Percentiles rank a stretch among this genome's conserved stretches.
phyloP scores from a whole-genome alignment of 2,888 invertebrate genomes.

The Bombylius discolor region DNA sequence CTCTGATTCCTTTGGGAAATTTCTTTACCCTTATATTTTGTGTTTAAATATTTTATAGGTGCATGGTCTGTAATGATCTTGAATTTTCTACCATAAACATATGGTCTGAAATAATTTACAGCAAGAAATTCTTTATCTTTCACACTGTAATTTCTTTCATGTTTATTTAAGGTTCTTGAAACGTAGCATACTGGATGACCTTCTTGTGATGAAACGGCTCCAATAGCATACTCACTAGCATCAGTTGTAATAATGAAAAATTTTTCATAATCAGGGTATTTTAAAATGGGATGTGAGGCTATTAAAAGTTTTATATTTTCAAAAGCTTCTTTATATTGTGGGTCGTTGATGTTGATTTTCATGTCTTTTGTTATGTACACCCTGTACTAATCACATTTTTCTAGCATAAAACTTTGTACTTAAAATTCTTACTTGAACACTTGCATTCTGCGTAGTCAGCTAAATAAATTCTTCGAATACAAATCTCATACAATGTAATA shows the following conservation, averaged over 20 bases:
- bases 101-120: slow-evolving; percentile 6
- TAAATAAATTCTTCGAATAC: too few relatives aligned
- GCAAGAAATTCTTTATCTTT: too few relatives aligned
- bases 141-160: too few relatives aligned
- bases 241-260: slow-evolving; percentile 3
- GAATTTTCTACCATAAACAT: not conserved
- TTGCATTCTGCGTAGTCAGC: too few relatives aligned
- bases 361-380: too few relatives aligned
- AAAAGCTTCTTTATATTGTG: slow-evolving; percentile 7
- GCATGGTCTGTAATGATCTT: not conserved
- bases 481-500: too few relatives aligned
- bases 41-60: slow-evolving; percentile 9
- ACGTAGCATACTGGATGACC: not conserved
- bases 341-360: too few relatives aligned
- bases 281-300: slow-evolving; percentile 1
- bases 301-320: slow-evolving; percentile 2
- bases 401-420: too few relatives aligned
- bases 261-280: slow-evolving; percentile 3
- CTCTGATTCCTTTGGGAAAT: slow-evolving; percentile 7
- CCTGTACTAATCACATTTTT: too few relatives aligned
- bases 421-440: too few relatives aligned
- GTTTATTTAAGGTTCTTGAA: too few relatives aligned
- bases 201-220: slow-evolving; percentile 9
- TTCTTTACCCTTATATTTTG: not conserved
- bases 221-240: slow-evolving; percentile 5